Evolutionary conservation across 2,797 vertebrate genomes (phyloP), one percentile per base, ranked within the genome.

Genomic region (Buceros bicornis): DNA sequence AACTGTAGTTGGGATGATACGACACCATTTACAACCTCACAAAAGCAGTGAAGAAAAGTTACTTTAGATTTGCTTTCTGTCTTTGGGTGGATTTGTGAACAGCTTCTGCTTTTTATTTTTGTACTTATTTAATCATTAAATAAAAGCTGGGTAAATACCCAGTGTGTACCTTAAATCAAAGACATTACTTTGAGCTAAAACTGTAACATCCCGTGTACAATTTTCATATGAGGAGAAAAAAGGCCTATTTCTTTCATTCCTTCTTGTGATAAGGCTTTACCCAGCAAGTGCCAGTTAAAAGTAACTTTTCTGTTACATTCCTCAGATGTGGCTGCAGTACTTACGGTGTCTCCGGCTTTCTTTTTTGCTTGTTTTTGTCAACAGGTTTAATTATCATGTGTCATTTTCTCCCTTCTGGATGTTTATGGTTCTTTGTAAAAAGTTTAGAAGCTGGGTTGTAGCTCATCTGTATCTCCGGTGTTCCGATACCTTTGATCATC

Each of bases 221-320:
- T 82, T 62, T 88, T 84, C 60, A 62, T 67, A 45, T 76, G 14
- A 66, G 74, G 58, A 16, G 10, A 10, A 10, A 77, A 48, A 64
- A 45, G 74, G 79, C 69, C 25, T 65, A 56, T 40, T 94, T 83
- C 67, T 86, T 95, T 84, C 60, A 71, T 85, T 95, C 54, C 50
- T 82, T 64, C 56, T 82, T 33, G 10, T 65, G 25, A 79, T 40
- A 72, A 85, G 64, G 62, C 25, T 76, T 79, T 89, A 37, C 66
- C 42, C 16, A 61, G 56, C 14, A 74, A 80, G 48, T 40, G 67
- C 45, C 76, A 84, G 13, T 79, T 82, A 79, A 81, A 6, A 58
- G 24, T 84, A 54, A 64, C 18, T 58, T 69, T 18, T 31, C 64
- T 43, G 43, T 50, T 58, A 35, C 66, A 37, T 57, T 87, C 43